Percentiles rank a stretch among this genome's conserved stretches.
These are phyloP conservation scores for Rhinolophus sinicus DNA, from an alignment of 2,113 vertebrate genomes.

Conservation along the genomic window DNA sequence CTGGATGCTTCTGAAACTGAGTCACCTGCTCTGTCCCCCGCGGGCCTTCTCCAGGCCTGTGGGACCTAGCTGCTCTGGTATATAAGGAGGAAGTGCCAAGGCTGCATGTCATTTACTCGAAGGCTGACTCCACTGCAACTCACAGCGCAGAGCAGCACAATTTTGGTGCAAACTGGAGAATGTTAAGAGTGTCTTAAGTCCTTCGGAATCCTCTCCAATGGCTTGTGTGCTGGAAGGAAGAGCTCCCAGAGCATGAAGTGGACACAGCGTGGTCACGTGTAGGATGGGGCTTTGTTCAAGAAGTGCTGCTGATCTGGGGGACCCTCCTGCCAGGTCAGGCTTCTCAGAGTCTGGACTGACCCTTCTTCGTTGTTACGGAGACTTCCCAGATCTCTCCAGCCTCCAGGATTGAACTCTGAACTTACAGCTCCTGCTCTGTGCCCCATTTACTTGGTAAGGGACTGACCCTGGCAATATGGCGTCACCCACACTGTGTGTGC, in stretches of 20 bases:
- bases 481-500: background rate
- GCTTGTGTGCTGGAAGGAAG: background rate
- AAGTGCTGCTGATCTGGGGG: background rate
- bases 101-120: constrained; percentile 29
- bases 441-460: background rate
- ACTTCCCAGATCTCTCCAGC: background rate
- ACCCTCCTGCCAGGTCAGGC: no score
- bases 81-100: constrained; percentile 58
- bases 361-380: fast-evolving
- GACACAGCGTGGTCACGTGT: background rate
- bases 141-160: background rate
- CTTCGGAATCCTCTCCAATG: background rate
- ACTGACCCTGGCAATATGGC: background rate
- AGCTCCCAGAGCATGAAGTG: background rate
- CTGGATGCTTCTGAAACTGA: background rate
- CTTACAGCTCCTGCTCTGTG: background rate
- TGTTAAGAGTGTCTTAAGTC: background rate
- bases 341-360: background rate
- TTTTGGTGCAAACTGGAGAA: background rate
- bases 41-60: background rate
- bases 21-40: background rate
- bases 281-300: background rate
- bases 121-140: background rate
- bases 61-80: background rate
- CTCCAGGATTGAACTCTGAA: background rate